Evolutionary conservation across 1,140 invertebrate genomes (phyloP).

Genomic region (Eufriesea mexicana): DNA sequence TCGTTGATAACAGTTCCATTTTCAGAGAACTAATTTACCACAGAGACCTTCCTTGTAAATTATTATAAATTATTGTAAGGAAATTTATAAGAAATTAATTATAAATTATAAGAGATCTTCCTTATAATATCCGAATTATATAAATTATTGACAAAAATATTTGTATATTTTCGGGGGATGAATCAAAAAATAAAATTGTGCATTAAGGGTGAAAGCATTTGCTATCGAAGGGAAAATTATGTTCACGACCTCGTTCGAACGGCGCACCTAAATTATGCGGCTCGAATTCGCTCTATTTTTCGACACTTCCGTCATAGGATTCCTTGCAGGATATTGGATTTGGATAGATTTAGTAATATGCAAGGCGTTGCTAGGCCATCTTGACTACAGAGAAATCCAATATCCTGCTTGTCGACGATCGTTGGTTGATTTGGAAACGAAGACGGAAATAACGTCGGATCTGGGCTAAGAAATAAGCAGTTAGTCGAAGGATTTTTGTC

Average conservation of each 20-base stretch:
- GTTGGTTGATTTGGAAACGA: slow-evolving; percentile 24
- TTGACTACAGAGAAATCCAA: slow-evolving; percentile 48
- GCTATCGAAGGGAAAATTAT: neutral
- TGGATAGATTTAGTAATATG: slow-evolving; percentile 43
- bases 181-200: too few relatives aligned
- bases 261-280: neutral
- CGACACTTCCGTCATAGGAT: slow-evolving; percentile 19
- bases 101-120: too few relatives aligned
- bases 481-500: neutral
- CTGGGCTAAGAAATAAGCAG: slow-evolving; percentile 15
- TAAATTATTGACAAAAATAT: too few relatives aligned
- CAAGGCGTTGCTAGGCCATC: slow-evolving; percentile 6
- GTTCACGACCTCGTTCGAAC: neutral
- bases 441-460: slow-evolving; percentile 43
- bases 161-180: too few relatives aligned
- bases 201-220: too few relatives aligned
- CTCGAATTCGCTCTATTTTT: slow-evolving; percentile 16
- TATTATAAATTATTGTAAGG: too few relatives aligned
- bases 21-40: too few relatives aligned
- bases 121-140: too few relatives aligned
- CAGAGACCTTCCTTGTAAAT: too few relatives aligned
- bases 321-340: slow-evolving; percentile 43
- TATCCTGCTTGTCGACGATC: slow-evolving; percentile 58
- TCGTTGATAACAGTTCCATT: too few relatives aligned
- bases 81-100: too few relatives aligned